phyloP scores from a whole-genome alignment of 37 sponge, comb jelly and placozoan genomes.

The Geodia barretti region DNA sequence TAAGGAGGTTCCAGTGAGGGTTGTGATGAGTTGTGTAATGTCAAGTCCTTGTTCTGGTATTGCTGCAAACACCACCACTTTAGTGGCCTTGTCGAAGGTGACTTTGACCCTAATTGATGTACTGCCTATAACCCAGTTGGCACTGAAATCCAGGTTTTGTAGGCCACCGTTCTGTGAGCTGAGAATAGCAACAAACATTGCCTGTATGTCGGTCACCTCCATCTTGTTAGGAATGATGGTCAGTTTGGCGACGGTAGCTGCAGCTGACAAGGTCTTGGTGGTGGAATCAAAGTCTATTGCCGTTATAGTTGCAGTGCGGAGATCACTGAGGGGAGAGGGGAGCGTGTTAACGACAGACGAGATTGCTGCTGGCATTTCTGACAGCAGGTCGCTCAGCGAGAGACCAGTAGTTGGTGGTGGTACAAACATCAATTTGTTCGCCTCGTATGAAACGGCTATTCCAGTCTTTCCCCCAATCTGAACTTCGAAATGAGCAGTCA shows the following conservation, averaged over 20 bases:
- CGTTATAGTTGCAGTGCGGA: neutral
- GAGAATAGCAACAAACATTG: neutral
- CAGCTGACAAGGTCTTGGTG: neutral
- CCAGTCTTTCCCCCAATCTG: neutral
- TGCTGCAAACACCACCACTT: neutral
- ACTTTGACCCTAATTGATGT: neutral
- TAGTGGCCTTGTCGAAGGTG: neutral
- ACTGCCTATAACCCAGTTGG: neutral
- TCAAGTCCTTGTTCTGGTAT: neutral
- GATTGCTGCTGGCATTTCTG: neutral
- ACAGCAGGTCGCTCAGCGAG: neutral
- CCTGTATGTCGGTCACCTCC: neutral
- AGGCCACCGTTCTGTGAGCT: neutral
- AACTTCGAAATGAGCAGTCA: neutral
- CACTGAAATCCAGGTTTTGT: neutral
- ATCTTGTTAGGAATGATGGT: neutral
- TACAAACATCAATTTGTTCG: neutral
- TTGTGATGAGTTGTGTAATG: neutral
- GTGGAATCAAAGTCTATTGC: neutral
- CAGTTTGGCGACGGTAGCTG: neutral
- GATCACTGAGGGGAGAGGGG: neutral
- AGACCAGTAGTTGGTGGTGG: neutral
- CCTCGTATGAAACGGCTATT: neutral
- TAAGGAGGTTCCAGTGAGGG: neutral
- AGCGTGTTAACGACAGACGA: neutral